Evolutionary conservation across 2,888 invertebrate species (phyloP).

Genomic region (Miltochrista miniata): DNA sequence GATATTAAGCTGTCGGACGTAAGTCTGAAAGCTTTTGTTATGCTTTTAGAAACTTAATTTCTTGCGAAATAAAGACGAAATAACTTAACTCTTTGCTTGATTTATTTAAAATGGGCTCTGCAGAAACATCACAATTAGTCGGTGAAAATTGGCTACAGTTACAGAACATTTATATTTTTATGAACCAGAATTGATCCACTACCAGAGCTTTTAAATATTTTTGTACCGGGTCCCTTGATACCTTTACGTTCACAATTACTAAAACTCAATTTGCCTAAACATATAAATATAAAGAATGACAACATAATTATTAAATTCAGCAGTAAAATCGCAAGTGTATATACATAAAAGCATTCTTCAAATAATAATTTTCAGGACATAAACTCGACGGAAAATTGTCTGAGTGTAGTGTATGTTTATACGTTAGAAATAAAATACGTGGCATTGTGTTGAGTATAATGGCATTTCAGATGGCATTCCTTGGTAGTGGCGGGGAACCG

Average conservation of each 20-base stretch:
- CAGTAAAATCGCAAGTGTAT: too few species aligned
- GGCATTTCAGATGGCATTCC: slow-evolving; percentile 25
- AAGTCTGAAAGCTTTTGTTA: not conserved
- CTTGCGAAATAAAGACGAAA: not conserved
- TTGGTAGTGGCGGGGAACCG: slow-evolving; percentile 1
- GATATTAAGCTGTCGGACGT: not conserved
- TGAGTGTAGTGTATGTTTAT: slow-evolving; percentile 21
- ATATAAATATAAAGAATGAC: too few species aligned
- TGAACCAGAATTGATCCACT: too few species aligned
- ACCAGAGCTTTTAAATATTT: too few species aligned
- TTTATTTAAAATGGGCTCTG: too few species aligned
- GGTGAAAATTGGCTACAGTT: too few species aligned
- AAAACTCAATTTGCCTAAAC: too few species aligned
- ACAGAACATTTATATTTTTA: too few species aligned
- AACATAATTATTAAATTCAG: too few species aligned
- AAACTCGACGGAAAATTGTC: slow-evolving; percentile 20
- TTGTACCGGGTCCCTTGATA: too few species aligned
- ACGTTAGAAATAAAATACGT: slow-evolving; percentile 29
- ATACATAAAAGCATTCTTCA: slow-evolving; percentile 12
- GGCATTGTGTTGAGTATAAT: slow-evolving; percentile 33
- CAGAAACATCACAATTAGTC: too few species aligned
- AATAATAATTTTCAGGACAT: slow-evolving; percentile 32
- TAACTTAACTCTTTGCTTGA: not conserved
- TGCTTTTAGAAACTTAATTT: not conserved
- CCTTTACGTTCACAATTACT: too few species aligned